Percentiles rank a stretch among this genome's conserved stretches.
phyloP scores from a whole-genome alignment of 2,888 invertebrate species.

The Acronicta alni region DNA sequence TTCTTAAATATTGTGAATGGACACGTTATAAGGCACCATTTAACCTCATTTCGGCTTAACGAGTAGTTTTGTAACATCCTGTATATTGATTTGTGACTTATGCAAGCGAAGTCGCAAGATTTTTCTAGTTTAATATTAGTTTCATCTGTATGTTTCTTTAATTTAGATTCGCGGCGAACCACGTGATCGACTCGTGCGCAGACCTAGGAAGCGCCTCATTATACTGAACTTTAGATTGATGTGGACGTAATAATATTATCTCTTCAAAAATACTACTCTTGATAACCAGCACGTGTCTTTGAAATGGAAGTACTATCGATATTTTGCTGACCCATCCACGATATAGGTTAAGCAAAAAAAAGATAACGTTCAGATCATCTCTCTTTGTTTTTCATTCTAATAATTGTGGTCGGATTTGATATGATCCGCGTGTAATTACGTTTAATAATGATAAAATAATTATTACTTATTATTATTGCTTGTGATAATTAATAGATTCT shows the following conservation, averaged over 20 bases:
- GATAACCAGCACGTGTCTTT: constrained; percentile 41
- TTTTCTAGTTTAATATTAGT: too few relatives aligned
- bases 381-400: not conserved
- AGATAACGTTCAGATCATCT: not conserved
- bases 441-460: constrained; percentile 1
- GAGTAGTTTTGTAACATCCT: too few relatives aligned
- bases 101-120: too few relatives aligned
- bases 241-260: constrained; percentile 37
- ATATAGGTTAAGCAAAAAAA: constrained; percentile 7
- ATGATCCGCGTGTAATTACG: constrained; percentile 12
- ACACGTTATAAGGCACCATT: too few relatives aligned
- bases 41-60: too few relatives aligned
- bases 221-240: constrained; percentile 53
- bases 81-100: too few relatives aligned
- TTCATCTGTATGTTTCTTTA: too few relatives aligned
- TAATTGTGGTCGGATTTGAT: not conserved
- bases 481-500: not conserved
- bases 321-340: constrained; percentile 15
- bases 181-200: constrained; percentile 37
- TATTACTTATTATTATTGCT: not conserved
- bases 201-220: constrained; percentile 43
- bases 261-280: constrained; percentile 22
- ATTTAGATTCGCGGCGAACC: constrained; percentile 4
- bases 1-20: too few relatives aligned
- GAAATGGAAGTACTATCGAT: constrained; percentile 34